Evolutionary conservation across 2,888 invertebrate genomes (phyloP).

Genomic region (Orchestes rusci): DNA sequence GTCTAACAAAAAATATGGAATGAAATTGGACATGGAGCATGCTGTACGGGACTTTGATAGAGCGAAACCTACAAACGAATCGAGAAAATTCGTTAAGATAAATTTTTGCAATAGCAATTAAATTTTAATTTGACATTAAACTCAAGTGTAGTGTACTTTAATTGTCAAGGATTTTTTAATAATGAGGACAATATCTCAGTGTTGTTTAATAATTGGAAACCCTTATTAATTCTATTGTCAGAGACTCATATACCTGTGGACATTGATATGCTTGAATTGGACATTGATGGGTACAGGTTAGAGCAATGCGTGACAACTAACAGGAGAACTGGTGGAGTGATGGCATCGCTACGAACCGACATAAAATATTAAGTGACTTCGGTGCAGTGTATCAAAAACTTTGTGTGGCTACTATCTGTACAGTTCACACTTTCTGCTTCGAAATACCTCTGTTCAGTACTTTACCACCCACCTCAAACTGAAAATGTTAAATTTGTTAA

Average conservation of each 20-base stretch:
- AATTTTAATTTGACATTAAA: constrained; percentile 7
- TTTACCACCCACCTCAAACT: constrained; percentile 10
- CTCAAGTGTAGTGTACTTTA: constrained; percentile 7
- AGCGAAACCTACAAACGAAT: neutral
- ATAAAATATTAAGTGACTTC: constrained; percentile 7
- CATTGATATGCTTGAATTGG: neutral
- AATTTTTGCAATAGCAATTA: too few species aligned
- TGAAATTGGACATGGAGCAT: too few species aligned
- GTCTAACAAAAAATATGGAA: too few species aligned
- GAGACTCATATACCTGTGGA: constrained; percentile 7
- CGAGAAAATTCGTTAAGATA: neutral
- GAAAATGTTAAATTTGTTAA: constrained; percentile 11
- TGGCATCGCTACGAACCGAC: constrained; percentile 9
- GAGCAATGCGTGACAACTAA: constrained; percentile 8
- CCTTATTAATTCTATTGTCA: constrained; percentile 3
- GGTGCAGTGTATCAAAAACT: constrained; percentile 3
- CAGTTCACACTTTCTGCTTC: constrained; percentile 2
- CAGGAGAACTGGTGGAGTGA: constrained; percentile 10
- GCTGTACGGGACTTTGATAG: neutral
- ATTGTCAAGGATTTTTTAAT: too few species aligned
- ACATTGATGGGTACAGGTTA: constrained; percentile 7
- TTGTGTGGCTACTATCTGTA: constrained; percentile 4
- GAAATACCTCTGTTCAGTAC: constrained; percentile 8
- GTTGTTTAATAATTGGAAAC: constrained; percentile 8
- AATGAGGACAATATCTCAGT: constrained; percentile 9